Evolutionary conservation across 2,888 invertebrate genomes (phyloP), one percentile per base, ranked within the genome.

Genomic region (Drosophila birchii): DNA sequence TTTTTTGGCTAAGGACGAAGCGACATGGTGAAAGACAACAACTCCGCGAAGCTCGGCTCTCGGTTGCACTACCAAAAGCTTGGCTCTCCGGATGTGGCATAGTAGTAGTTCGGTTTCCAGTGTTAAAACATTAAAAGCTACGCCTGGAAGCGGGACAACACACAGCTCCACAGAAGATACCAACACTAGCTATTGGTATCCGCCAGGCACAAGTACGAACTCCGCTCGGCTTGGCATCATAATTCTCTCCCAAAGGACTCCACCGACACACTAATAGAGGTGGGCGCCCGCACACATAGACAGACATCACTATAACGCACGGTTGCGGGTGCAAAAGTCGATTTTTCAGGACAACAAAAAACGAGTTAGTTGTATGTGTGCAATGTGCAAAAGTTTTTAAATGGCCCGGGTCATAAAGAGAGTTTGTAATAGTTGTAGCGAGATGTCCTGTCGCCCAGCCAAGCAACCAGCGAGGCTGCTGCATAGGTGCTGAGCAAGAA

Each of bases 101-200:
- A 23, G 32, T 64, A 16, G 34, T 53, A 34, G 34, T 53, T 34
- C 16, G 20, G 34, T 58, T 85, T 82, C 83, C 86, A 88, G 89
- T 81, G 76, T 84, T 78, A 74, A 86, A 80, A 80, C 81, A 84
- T 80, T 76, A 71, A 90, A 90, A 88, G 88, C 89, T 89, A 76
- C 79, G 68, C n/a, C 78, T 79, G 77, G 81, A 88, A 89, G 86
- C 79, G 79, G 90, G 89, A 83, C 90, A 88, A 81, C 86, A 81
- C 86, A 80, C 72, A 80, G 64, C 43, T 36, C 62, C 62, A 29
- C 78, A 79, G 86, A 90, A 90, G 89, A 84, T 88, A 90, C 87
- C 90, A 86, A 86, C 88, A 84, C 89, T 80, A 90, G 80, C 90
- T 86, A 88, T 89, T 88, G 86, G 89, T 86, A 86, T 88, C 86